Evolutionary conservation across 2,888 invertebrate genomes (phyloP), one percentile per base, ranked within the genome.

Genomic region (Drosophila mercatorum): DNA sequence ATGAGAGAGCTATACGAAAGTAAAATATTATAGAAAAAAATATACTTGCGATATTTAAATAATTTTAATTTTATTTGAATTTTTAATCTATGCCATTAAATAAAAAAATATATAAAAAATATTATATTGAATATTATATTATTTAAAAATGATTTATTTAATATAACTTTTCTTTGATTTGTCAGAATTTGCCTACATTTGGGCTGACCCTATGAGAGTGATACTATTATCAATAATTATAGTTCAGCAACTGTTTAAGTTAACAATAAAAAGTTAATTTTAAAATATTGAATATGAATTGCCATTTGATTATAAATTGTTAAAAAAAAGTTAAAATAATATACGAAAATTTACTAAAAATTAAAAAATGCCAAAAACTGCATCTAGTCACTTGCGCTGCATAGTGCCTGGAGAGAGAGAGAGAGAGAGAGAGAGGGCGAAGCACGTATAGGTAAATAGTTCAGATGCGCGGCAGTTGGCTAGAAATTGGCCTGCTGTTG

Each of bases 361-460:
- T 34, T 17, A 17, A 17, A 17, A 17, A 17, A 17, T 17, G 17
- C 17, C 17, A 17, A 2, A 0, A 7, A 41, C n/a, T 56, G 41
- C 17, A 31, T 12, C 51, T 75, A 61, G 41, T 53, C 26, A 7
- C 0, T 6, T 72, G 43, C 14, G 14, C 53, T 31, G 58, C 72
- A 51, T 14, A 51, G 77, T 70, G 41, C 4, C 12, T 22, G 22
- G 10, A 26, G 4, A 10, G 41, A 11, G 11, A 4, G n/a, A 36
- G 8, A 8, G 7, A 11, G 12, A 26, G 12, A 26, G 4, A 10
- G 41, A 11, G 11, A 4, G n/a, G 26, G 8, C 14, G 7, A 11
- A 26, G 22, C 26, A 36, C 28, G 17, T 17, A 10, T 5, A 22
- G 44, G 7, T 34, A 34, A 7, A 6, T 47, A 47, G 8, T 28